phyloP scores from a whole-genome alignment of 2,113 vertebrate genomes.

The Pseudopipra pipra region DNA sequence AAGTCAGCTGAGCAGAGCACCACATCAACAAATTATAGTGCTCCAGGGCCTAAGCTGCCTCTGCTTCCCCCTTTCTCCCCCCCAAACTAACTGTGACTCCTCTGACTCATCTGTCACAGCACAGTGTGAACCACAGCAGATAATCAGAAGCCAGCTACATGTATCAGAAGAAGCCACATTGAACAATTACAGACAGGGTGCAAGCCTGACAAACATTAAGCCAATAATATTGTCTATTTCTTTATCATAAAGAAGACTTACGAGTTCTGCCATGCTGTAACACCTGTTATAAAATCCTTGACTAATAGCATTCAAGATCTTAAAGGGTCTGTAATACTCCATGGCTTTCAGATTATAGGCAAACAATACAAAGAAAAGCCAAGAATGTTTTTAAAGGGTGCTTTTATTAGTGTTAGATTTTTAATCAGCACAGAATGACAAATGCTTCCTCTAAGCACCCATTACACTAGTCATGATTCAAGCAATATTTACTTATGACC shows the following conservation, averaged over 20 bases:
- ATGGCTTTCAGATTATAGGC: background rate
- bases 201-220: background rate
- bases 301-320: background rate
- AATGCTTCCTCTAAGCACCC: background rate
- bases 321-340: background rate
- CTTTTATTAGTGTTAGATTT: background rate
- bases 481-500: background rate
- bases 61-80: accelerated
- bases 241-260: background rate
- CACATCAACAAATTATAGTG: background rate
- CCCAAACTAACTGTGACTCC: background rate
- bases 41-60: background rate
- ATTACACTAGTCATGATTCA: background rate
- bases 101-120: background rate
- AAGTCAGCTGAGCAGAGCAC: background rate
- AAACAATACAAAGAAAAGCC: background rate
- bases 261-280: background rate
- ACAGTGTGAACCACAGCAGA: background rate
- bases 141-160: background rate
- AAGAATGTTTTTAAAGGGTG: background rate
- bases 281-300: background rate
- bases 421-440: background rate
- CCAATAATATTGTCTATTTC: background rate
- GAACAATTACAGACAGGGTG: background rate
- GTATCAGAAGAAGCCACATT: background rate